Percentiles rank a stretch among this genome's conserved stretches.
Evolutionary conservation across 2,888 invertebrate species (phyloP).

Genomic region (Cosmorhoe ocellata): DNA sequence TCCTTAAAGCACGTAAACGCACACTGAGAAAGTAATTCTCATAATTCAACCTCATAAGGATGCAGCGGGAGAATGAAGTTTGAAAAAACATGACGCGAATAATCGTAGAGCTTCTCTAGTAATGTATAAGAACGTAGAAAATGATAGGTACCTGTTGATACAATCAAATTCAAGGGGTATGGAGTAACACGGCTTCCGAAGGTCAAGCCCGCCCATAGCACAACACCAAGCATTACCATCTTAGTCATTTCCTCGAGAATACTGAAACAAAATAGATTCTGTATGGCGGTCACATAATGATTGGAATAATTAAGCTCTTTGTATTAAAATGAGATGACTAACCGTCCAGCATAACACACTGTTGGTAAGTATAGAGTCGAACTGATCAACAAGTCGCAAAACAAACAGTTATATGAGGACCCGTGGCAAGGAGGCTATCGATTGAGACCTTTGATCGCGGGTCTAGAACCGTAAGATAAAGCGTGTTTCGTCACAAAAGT

Average conservation of each 20-base stretch:
- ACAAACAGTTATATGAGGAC: slow-evolving; percentile 61
- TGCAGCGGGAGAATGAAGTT: no score
- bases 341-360: slow-evolving; percentile 52
- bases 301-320: slow-evolving; percentile 45
- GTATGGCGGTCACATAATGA: slow-evolving; percentile 25
- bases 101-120: no score
- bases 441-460: slow-evolving; percentile 56
- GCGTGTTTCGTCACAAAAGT: slow-evolving; percentile 45
- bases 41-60: no score
- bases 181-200: slow-evolving; percentile 74
- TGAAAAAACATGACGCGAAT: no score
- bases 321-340: slow-evolving; percentile 40
- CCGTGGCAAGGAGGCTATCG: slow-evolving; percentile 54
- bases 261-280: slow-evolving; percentile 58
- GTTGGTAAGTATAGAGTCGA: slow-evolving; percentile 46
- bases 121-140: no score
- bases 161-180: slow-evolving; percentile 69
- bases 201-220: slow-evolving; percentile 73
- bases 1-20: no score
- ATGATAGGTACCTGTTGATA: slow-evolving; percentile 69
- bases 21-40: no score
- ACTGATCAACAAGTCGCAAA: slow-evolving; percentile 55
- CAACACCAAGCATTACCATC: slow-evolving; percentile 70
- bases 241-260: slow-evolving; percentile 79
- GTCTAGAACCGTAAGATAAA: slow-evolving; percentile 40